A percentile compares a stretch with the other conserved stretches of the same genome.
Conservation (phyloP, 1,140 invertebrate species). For the Drosophila elegans region DNA sequence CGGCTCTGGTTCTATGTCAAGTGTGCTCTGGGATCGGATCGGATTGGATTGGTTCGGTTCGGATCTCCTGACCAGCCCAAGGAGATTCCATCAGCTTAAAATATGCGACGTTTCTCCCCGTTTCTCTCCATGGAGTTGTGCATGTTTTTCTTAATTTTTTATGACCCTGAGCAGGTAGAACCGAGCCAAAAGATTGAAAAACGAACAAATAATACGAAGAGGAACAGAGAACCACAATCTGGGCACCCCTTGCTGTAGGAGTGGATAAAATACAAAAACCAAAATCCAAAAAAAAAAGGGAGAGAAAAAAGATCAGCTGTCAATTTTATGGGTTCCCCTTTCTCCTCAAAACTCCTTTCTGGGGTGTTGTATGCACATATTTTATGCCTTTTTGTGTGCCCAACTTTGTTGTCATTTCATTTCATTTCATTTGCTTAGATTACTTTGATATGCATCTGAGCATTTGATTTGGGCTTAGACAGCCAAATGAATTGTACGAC, state of each 20-base stretch:
- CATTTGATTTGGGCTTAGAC: conserved; percentile 59
- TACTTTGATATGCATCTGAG: conserved; percentile 71
- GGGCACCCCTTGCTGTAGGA: conserved; percentile 54
- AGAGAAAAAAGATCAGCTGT: conserved; percentile 73
- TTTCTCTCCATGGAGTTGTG: conserved; percentile 44
- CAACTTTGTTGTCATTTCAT: conserved; percentile 60
- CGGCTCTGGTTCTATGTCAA: conserved; percentile 29
- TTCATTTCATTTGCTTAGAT: conserved; percentile 69
- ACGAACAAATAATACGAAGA: conserved; percentile 32
- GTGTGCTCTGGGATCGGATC: conserved; percentile 20
- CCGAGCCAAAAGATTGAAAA: conserved; percentile 25
- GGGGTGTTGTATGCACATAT: conserved; percentile 38
- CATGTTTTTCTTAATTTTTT: conserved; percentile 77
- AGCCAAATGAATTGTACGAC: conserved; percentile 38
- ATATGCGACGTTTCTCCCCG: conserved; percentile 61
- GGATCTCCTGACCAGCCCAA: conserved; percentile 35
- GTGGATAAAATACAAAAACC: conserved; percentile 28
- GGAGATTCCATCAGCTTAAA: conserved; percentile 59
- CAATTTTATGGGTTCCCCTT: conserved; percentile 65
- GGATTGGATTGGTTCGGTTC: not conserved
- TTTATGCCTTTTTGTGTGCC: conserved; percentile 47
- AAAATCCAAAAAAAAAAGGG: conserved; percentile 6
- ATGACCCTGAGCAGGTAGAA: conserved; percentile 71
- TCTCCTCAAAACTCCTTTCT: conserved; percentile 1
- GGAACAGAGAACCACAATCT: conserved; percentile 46